Conservation (phyloP, 1,140 invertebrate species). For the Nixonia krombeini region DNA sequence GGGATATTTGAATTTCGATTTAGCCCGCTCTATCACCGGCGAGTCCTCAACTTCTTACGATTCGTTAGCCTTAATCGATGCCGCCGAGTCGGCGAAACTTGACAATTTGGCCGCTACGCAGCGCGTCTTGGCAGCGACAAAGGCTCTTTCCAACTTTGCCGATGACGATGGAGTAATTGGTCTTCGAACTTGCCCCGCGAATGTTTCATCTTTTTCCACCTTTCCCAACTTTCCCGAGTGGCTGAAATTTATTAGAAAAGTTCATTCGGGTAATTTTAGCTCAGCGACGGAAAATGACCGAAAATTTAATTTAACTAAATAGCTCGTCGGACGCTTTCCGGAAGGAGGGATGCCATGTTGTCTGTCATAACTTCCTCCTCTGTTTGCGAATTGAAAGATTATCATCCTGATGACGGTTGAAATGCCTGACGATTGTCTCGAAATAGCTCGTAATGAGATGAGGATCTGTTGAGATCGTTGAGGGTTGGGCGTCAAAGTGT, state of each 20-base stretch:
- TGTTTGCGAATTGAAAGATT: slow-evolving; percentile 16
- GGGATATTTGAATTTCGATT: background rate
- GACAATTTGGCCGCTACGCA: background rate
- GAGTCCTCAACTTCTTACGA: slow-evolving; percentile 2
- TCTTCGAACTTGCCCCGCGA: slow-evolving; percentile 14
- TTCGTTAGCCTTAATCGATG: background rate
- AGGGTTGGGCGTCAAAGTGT: slow-evolving; percentile 1
- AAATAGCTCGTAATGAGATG: slow-evolving; percentile 24
- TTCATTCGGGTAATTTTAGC: too few species aligned
- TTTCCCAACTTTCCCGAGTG: too few species aligned
- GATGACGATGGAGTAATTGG: slow-evolving; percentile 20
- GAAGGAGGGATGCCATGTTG: slow-evolving; percentile 20
- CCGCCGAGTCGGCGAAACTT: background rate
- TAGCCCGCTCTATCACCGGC: too few species aligned
- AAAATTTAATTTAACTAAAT: too few species aligned
- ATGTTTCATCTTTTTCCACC: too few species aligned
- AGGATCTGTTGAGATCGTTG: background rate
- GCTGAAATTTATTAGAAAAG: too few species aligned
- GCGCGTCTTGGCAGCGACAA: background rate
- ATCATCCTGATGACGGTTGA: slow-evolving; percentile 23
- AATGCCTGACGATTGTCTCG: slow-evolving; percentile 30
- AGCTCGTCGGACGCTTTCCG: slow-evolving; percentile 10
- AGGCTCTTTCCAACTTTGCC: slow-evolving; percentile 17
- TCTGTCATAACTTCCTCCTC: slow-evolving; percentile 32
- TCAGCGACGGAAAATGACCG: too few species aligned